Evolutionary conservation across 2,888 invertebrate genomes (phyloP).

Genomic region (Clistopyga incitator): DNA sequence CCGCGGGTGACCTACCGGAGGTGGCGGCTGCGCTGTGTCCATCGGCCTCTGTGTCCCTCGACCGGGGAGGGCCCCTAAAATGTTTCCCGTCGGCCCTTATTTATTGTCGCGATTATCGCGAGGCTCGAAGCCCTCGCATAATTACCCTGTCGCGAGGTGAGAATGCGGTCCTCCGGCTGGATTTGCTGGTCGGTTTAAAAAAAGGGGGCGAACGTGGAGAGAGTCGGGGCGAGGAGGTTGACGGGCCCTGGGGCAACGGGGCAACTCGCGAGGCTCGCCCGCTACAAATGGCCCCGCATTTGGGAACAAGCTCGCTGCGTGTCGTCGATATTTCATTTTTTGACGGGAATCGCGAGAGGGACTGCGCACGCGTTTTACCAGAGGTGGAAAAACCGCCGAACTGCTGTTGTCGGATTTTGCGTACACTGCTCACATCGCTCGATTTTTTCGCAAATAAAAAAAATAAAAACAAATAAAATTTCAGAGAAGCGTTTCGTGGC

Average conservation of each 20-base stretch:
- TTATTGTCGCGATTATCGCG: conserved; percentile 68
- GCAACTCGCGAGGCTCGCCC: conserved; percentile 47
- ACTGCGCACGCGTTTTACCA: conserved; percentile 47
- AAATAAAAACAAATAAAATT: too few species aligned
- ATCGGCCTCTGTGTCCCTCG: conserved; percentile 16
- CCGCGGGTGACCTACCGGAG: conserved; percentile 36
- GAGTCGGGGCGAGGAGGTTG: conserved; percentile 38
- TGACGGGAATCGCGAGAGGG: conserved; percentile 70
- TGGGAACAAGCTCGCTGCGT: conserved; percentile 75
- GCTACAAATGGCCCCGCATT: conserved; percentile 75
- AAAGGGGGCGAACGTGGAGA: conserved; percentile 19
- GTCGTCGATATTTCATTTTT: conserved; percentile 76
- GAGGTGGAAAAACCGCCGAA: conserved; percentile 61
- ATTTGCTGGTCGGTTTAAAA: conserved; percentile 9
- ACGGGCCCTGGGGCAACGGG: conserved; percentile 62
- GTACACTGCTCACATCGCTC: conserved; percentile 17
- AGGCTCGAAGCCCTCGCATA: conserved; percentile 66
- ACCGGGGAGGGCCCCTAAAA: conserved; percentile 65
- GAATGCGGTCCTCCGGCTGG: conserved; percentile 65
- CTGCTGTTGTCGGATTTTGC: conserved; percentile 31
- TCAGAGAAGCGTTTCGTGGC: conserved; percentile 18
- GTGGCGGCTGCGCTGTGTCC: not conserved
- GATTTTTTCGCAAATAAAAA: conserved; percentile 14
- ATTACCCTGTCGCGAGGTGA: conserved; percentile 70
- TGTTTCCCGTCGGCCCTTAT: conserved; percentile 67